Conservation (phyloP, 2,888 invertebrate species). For the Eurytoma californica region DNA sequence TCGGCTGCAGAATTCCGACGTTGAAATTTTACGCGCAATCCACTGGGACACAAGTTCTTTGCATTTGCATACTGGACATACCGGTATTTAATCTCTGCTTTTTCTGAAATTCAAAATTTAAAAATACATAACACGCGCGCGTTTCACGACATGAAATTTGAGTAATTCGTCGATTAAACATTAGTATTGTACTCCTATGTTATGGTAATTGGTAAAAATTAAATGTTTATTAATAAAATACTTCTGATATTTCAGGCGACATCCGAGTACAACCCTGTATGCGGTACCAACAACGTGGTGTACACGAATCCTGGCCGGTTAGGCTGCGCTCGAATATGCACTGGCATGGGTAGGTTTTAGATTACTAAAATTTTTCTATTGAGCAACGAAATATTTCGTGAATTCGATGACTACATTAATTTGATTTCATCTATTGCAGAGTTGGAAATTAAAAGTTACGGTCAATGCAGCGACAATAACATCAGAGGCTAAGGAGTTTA, state of each 20-base stretch:
- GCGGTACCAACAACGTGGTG: constrained; percentile 62
- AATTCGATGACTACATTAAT: not conserved
- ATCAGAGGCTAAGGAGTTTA: constrained; percentile 22
- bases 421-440: not conserved
- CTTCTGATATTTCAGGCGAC: constrained; percentile 57
- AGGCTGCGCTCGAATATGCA: constrained; percentile 64
- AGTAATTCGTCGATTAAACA: no score
- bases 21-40: no score
- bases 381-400: not conserved
- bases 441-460: constrained; percentile 5
- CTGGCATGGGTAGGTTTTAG: constrained; percentile 62
- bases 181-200: no score
- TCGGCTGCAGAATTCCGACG: no score
- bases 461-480: not conserved
- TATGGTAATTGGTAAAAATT: not conserved
- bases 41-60: not conserved
- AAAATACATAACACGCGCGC: not conserved
- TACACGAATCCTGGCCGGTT: constrained; percentile 65
- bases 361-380: not conserved
- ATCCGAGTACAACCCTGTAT: constrained; percentile 68
- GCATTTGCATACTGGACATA: not conserved
- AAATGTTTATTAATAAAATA: not conserved
- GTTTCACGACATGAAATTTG: not conserved
- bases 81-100: not conserved
- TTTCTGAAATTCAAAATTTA: not conserved